A percentile compares a stretch with the other conserved stretches of the same genome.
Conservation (phyloP, 2,888 invertebrate species). For the Unio delphinus region DNA sequence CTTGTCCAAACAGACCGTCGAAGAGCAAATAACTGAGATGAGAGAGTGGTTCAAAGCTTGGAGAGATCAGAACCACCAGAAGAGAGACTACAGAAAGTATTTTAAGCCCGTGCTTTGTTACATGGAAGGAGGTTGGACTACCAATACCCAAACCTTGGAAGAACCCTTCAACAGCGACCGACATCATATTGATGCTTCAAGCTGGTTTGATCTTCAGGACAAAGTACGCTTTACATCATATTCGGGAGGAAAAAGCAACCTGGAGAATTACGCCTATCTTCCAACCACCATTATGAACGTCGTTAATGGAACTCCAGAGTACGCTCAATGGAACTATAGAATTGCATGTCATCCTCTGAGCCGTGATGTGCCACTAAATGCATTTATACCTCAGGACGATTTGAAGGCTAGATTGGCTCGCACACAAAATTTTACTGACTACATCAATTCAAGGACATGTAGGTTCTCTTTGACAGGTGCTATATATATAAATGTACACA, state of each 20-base stretch:
- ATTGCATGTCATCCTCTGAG: conserved; percentile 47
- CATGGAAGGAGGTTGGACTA: conserved; percentile 52
- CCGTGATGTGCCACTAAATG: conserved; percentile 25
- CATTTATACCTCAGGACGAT: conserved; percentile 37
- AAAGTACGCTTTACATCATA: conserved; percentile 49
- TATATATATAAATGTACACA: no score
- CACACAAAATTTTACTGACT: conserved; percentile 13
- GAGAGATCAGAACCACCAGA: conserved; percentile 29
- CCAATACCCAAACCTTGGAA: conserved; percentile 32
- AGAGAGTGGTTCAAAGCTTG: conserved; percentile 46
- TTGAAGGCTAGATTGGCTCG: conserved; percentile 26
- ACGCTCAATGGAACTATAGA: conserved; percentile 59
- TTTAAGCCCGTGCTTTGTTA: conserved; percentile 49
- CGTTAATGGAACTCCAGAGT: conserved; percentile 37
- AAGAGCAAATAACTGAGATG: conserved; percentile 49
- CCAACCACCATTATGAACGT: conserved; percentile 52
- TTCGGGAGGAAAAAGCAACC: conserved; percentile 44
- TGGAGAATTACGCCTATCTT: conserved; percentile 54
- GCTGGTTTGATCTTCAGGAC: conserved; percentile 50
- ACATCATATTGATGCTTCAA: conserved; percentile 50
- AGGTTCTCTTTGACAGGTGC: no score
- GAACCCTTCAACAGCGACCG: conserved; percentile 55
- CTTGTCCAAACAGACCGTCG: conserved; percentile 34
- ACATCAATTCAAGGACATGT: conserved; percentile 19
- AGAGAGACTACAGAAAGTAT: conserved; percentile 37